Conservation (phyloP, 1,140 invertebrate genomes). For the Euura saliciscinereae region DNA sequence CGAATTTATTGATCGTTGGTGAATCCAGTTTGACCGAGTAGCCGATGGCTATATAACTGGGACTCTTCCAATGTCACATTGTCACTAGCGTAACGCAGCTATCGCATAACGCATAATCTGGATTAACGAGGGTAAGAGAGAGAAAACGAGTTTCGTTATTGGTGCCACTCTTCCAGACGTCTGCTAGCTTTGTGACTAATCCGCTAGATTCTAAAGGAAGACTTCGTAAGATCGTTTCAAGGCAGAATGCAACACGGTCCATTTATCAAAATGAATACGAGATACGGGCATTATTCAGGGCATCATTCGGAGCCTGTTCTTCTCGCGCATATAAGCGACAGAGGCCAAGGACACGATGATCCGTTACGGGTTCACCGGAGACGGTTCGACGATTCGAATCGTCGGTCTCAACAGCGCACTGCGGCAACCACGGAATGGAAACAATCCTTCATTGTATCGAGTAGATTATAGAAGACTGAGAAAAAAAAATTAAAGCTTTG, state of each 20-base stretch:
- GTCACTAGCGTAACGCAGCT: no score
- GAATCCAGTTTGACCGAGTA: no score
- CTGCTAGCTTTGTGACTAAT: neutral
- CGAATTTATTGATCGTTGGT: no score
- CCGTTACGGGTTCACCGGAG: slow-evolving; percentile 1
- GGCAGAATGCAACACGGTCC: neutral
- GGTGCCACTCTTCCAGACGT: neutral
- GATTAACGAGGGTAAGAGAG: neutral
- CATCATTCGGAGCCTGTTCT: neutral
- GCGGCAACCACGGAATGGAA: neutral
- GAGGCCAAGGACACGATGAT: slow-evolving; percentile 4
- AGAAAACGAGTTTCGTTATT: slow-evolving; percentile 3
- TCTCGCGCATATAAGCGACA: neutral
- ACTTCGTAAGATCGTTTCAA: slow-evolving; percentile 5
- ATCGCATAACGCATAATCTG: neutral
- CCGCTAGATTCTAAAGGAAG: slow-evolving; percentile 1
- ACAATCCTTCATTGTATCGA: no score
- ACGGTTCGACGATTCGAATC: neutral
- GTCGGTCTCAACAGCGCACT: neutral
- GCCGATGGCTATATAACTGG: no score
- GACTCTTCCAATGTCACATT: no score
- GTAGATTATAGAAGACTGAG: no score
- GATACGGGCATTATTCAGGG: slow-evolving; percentile 6
- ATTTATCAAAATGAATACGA: slow-evolving; percentile 7
- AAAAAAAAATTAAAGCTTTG: no score